phyloP scores from a whole-genome alignment of 2,113 vertebrate genomes.

The Chrysemys picta region DNA sequence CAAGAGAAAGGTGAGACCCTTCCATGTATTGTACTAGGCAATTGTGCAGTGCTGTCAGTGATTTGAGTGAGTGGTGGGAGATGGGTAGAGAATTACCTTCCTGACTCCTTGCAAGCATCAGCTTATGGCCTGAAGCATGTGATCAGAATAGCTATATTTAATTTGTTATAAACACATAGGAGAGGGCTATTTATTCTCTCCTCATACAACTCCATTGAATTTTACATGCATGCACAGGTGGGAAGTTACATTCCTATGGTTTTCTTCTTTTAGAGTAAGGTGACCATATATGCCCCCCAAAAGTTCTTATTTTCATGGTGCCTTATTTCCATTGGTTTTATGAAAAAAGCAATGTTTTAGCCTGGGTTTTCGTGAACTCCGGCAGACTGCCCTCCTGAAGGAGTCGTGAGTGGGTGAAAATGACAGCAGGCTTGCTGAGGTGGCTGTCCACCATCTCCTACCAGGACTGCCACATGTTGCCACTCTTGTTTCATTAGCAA shows the following conservation, averaged over 20 bases:
- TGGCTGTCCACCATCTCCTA: not conserved
- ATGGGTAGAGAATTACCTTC: not conserved
- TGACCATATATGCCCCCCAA: not conserved
- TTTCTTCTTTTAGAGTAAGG: not conserved
- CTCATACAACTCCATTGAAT: not conserved
- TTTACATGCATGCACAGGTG: not conserved
- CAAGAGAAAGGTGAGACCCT: not conserved
- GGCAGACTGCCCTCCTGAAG: not conserved
- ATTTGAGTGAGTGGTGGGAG: not conserved
- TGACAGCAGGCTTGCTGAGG: conserved; percentile 40
- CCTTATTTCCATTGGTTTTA: not conserved
- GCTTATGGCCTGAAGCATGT: not conserved
- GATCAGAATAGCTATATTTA: not conserved
- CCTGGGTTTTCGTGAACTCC: not conserved
- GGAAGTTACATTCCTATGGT: not conserved
- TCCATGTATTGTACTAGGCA: not conserved
- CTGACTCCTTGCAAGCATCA: not conserved
- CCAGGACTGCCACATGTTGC: not conserved
- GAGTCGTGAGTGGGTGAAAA: conserved; percentile 15
- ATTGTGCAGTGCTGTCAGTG: not conserved
- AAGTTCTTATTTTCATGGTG: not conserved
- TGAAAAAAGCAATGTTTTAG: not conserved
- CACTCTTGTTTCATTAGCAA: conserved; percentile 13
- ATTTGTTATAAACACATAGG: accelerated
- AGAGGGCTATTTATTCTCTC: not conserved